These are phyloP conservation scores for Zophobas morio DNA, from an alignment of 1,140 invertebrate genomes.

Conservation along the genomic window DNA sequence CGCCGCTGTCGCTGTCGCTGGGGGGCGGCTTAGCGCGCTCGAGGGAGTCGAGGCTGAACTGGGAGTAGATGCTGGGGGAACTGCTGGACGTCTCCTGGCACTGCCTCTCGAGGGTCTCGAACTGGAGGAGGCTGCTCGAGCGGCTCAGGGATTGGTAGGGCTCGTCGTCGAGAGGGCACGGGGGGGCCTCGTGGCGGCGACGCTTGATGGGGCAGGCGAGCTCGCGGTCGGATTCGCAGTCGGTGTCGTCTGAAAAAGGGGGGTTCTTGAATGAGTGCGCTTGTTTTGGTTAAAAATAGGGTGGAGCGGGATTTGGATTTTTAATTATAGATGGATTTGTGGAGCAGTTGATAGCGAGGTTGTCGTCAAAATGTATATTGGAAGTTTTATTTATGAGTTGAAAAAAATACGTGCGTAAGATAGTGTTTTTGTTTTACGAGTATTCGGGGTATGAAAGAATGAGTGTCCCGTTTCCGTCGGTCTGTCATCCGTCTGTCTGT, in stretches of 20 bases:
- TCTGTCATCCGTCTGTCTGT: too few species aligned
- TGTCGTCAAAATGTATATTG: too few species aligned
- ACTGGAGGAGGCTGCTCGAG: constrained; percentile 84
- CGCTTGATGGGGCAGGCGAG: constrained; percentile 84
- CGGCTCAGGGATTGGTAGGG: constrained; percentile 75
- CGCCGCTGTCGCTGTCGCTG: too few species aligned
- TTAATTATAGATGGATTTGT: too few species aligned
- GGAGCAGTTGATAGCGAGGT: too few species aligned
- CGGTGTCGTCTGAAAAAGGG: constrained; percentile 67
- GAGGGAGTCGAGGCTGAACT: constrained; percentile 73
- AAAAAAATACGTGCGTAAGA: too few species aligned
- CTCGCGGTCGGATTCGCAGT: constrained; percentile 82
- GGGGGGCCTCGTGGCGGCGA: constrained; percentile 72
- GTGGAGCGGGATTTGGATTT: too few species aligned
- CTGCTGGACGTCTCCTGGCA: constrained; percentile 70
- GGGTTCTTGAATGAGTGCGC: background rate
- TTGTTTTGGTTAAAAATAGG: background rate
- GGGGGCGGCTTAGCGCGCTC: constrained; percentile 65
- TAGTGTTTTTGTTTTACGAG: too few species aligned
- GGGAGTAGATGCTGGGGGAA: constrained; percentile 69
- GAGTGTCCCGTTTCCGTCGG: too few species aligned
- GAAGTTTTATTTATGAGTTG: too few species aligned
- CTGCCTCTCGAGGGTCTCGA: constrained; percentile 83
- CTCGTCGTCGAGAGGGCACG: constrained; percentile 67
- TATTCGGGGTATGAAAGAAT: too few species aligned